phyloP scores from a whole-genome alignment of 2,113 vertebrate species.

The Plecturocebus donacophilus region DNA sequence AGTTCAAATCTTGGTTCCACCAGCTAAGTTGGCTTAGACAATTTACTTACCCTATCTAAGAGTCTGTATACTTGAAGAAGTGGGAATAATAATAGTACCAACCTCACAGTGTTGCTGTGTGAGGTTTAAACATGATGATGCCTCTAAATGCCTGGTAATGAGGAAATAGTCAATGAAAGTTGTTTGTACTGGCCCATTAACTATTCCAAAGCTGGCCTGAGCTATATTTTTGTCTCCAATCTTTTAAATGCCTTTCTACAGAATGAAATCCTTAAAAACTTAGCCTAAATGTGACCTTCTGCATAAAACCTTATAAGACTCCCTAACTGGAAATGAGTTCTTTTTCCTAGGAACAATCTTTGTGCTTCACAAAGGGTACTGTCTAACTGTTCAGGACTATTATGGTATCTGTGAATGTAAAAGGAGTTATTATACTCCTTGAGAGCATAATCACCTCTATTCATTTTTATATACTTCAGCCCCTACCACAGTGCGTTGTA shows the following conservation, averaged over 20 bases:
- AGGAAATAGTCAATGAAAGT: not conserved
- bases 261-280: not conserved
- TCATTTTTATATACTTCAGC: conserved; percentile 10
- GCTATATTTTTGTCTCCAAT: not conserved
- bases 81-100: not conserved
- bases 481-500: not conserved
- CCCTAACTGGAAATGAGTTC: not conserved
- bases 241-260: not conserved
- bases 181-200: not conserved
- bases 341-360: not conserved
- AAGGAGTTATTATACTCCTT: not conserved
- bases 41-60: not conserved
- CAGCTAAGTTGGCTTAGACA: not conserved
- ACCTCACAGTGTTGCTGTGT: not conserved
- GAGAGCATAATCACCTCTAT: not conserved
- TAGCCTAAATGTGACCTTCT: not conserved
- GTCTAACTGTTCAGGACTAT: not conserved
- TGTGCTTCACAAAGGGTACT: not conserved
- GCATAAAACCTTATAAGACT: not conserved
- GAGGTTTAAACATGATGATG: not conserved
- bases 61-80: not conserved
- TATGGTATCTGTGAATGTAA: not conserved
- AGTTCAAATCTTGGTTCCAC: not conserved
- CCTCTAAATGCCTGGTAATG: not conserved
- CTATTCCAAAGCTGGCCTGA: not conserved